Conservation (phyloP, 2,797 vertebrate species). For the Melanotaenia parkinsoni region DNA sequence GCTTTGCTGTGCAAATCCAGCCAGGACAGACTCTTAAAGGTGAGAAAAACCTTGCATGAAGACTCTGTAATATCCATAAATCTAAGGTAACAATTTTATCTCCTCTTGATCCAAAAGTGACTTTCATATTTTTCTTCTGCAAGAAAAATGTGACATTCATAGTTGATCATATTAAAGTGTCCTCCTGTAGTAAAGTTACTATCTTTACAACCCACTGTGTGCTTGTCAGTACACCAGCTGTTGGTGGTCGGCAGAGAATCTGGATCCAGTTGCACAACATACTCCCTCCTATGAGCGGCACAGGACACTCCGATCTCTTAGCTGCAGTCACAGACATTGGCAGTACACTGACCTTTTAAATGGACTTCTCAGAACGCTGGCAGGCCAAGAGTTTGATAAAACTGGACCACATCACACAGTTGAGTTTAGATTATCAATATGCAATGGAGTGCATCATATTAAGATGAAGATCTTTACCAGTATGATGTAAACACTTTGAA, state of each 20-base stretch:
- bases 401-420: not conserved
- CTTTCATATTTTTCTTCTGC: not conserved
- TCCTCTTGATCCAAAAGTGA: not conserved
- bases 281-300: conserved; percentile 36
- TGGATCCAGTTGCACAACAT: conserved; percentile 52
- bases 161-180: not conserved
- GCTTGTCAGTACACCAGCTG: conserved; percentile 39
- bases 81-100: not conserved
- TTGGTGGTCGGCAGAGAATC: conserved; percentile 36
- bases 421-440: not conserved
- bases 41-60: conserved; percentile 55
- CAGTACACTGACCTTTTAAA: conserved; percentile 67
- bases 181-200: conserved; percentile 8
- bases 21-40: conserved; percentile 89
- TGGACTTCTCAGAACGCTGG: conserved; percentile 34
- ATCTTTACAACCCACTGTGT: conserved; percentile 23
- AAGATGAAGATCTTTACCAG: not conserved
- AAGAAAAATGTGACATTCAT: not conserved
- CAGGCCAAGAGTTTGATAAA: conserved; percentile 3
- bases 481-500: not conserved
- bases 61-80: not conserved
- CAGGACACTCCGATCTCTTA: conserved; percentile 62
- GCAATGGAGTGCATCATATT: not conserved
- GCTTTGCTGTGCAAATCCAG: conserved; percentile 90
- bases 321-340: conserved; percentile 31